These are phyloP conservation scores for Cosmia trapezina DNA, from an alignment of 2,888 invertebrate genomes.

Conservation along the genomic window DNA sequence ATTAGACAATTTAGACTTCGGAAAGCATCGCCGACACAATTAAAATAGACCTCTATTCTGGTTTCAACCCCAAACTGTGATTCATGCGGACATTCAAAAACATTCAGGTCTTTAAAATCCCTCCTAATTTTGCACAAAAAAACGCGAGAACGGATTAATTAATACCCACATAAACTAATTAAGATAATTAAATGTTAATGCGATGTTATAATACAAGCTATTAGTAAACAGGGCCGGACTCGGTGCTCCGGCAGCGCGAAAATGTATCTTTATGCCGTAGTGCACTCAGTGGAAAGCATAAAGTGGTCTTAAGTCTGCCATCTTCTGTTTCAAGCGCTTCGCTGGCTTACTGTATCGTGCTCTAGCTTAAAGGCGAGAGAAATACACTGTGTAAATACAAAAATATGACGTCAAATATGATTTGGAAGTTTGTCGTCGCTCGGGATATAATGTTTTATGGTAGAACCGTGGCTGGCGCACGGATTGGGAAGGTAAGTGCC, in stretches of 20 bases:
- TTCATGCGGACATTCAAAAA: neutral
- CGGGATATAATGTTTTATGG: constrained; percentile 49
- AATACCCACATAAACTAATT: constrained; percentile 32
- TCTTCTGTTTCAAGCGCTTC: constrained; percentile 74
- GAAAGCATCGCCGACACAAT: too few relatives aligned
- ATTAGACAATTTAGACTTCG: too few relatives aligned
- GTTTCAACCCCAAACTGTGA: neutral
- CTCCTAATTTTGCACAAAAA: constrained; percentile 3
- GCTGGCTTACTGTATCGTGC: constrained; percentile 72
- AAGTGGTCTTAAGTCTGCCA: constrained; percentile 78
- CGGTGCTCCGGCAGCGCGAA: constrained; percentile 60
- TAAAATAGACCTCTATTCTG: neutral
- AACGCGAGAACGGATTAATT: constrained; percentile 19
- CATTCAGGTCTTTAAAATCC: neutral
- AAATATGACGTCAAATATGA: constrained; percentile 54
- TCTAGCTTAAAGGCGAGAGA: constrained; percentile 64
- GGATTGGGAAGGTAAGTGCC: constrained; percentile 46
- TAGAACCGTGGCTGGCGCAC: constrained; percentile 23
- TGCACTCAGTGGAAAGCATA: constrained; percentile 78
- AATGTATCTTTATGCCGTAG: constrained; percentile 77
- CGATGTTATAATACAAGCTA: constrained; percentile 42
- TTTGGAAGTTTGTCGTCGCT: constrained; percentile 50
- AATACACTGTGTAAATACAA: constrained; percentile 57
- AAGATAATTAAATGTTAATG: constrained; percentile 40
- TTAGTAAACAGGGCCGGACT: constrained; percentile 50